A percentile compares a stretch with the other conserved stretches of the same genome.
phyloP scores from a whole-genome alignment of 1,140 invertebrate genomes.

The Meloidogyne floridensis region DNA sequence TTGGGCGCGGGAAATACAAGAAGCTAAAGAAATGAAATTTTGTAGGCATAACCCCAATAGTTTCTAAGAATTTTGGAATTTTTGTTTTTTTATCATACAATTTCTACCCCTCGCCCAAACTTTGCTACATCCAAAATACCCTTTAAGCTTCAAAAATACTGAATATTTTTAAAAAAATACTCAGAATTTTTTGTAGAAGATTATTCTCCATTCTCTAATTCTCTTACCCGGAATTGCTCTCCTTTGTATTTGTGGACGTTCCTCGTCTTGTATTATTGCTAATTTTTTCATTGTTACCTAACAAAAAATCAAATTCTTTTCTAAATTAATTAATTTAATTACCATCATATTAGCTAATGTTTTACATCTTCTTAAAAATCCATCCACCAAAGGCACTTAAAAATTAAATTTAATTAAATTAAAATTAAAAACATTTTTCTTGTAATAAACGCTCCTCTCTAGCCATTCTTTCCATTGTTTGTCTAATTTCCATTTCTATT shows the following conservation, averaged over 20 bases:
- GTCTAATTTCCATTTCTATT: conserved; percentile 51
- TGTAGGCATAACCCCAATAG: too few species aligned
- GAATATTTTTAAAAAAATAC: too few species aligned
- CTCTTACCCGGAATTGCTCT: conserved; percentile 9
- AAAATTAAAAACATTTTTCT: conserved; percentile 37
- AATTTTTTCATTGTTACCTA: conserved; percentile 66
- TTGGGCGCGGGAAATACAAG: too few species aligned
- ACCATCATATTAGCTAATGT: conserved; percentile 57
- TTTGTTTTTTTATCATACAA: too few species aligned
- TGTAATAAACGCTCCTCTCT: conserved; percentile 57
- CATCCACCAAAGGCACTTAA: conserved; percentile 43
- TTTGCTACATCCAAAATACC: too few species aligned
- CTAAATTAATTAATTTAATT: background rate
- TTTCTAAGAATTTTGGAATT: too few species aligned
- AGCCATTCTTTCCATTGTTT: conserved; percentile 56
- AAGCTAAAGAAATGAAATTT: too few species aligned
- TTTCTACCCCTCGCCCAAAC: too few species aligned
- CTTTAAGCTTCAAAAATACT: too few species aligned
- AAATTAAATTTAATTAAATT: background rate
- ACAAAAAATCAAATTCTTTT: conserved; percentile 25
- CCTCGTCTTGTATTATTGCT: conserved; percentile 60
- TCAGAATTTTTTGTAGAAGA: too few species aligned
- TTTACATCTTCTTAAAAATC: conserved; percentile 57
- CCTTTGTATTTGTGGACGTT: conserved; percentile 3
- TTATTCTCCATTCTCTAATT: too few species aligned